phyloP scores from a whole-genome alignment of 2,888 invertebrate genomes.

The Apamea monoglypha region DNA sequence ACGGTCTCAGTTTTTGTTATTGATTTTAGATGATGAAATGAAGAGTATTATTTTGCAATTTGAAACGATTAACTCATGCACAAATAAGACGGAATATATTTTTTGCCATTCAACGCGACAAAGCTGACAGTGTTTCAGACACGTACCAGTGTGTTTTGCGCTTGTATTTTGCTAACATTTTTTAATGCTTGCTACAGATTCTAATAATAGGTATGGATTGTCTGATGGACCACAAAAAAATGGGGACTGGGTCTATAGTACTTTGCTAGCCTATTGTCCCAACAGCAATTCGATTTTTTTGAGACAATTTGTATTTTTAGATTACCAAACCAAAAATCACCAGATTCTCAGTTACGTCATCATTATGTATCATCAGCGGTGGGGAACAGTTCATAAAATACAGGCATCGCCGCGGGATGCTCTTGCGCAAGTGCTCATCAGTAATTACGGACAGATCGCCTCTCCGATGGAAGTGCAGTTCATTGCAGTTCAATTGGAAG shows the following conservation, averaged over 20 bases:
- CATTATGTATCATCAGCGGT: conserved; percentile 8
- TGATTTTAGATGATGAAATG: conserved; percentile 27
- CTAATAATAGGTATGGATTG: neutral
- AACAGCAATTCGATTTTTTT: too few species aligned
- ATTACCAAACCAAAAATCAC: neutral
- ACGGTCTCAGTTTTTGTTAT: conserved; percentile 17
- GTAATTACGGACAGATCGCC: conserved; percentile 41
- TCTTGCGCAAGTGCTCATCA: conserved; percentile 22
- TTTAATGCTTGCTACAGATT: neutral
- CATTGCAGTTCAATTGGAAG: conserved; percentile 30
- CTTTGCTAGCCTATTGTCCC: too few species aligned
- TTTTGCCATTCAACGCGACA: neutral
- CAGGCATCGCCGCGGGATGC: conserved; percentile 32
- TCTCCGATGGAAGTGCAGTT: conserved; percentile 9
- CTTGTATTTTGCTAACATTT: neutral
- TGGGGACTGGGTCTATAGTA: too few species aligned
- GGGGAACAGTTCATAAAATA: conserved; percentile 14
- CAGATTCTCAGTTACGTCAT: conserved; percentile 4
- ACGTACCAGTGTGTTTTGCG: neutral
- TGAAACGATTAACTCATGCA: neutral
- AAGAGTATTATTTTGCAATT: conserved; percentile 12
- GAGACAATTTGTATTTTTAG: neutral
- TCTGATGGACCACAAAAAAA: too few species aligned
- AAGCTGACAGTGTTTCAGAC: neutral
- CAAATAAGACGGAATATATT: neutral